Percentiles rank a stretch among this genome's conserved stretches.
phyloP scores from a whole-genome alignment of 2,888 invertebrate genomes.

The Agonum fuliginosum region DNA sequence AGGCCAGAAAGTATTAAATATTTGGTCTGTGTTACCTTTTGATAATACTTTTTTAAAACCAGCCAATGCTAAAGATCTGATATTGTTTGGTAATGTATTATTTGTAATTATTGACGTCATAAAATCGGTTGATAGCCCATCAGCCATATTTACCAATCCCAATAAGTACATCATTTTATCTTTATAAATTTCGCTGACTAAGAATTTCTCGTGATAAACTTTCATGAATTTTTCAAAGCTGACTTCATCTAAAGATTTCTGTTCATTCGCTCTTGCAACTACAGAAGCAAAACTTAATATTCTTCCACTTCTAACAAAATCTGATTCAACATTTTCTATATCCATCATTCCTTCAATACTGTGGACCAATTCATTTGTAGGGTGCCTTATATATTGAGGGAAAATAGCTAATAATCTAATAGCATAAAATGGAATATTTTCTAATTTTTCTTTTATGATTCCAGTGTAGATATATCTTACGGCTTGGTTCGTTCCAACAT shows the following conservation, averaged over 20 bases:
- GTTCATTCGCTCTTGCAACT: neutral
- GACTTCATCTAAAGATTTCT: neutral
- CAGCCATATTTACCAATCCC: conserved; percentile 2
- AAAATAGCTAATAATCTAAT: neutral
- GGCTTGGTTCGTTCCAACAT: neutral
- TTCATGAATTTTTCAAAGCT: neutral
- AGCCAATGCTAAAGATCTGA: conserved; percentile 27
- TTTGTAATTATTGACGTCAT: neutral
- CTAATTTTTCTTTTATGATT: neutral
- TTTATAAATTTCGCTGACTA: neutral
- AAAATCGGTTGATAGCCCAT: neutral
- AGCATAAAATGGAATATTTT: neutral
- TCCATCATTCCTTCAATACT: neutral
- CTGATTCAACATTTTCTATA: neutral
- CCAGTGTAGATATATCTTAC: neutral
- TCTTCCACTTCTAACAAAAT: neutral
- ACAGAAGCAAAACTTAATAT: conserved; percentile 4
- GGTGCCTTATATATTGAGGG: neutral
- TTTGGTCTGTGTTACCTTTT: conserved; percentile 67
- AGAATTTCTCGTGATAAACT: neutral
- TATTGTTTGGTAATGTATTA: neutral
- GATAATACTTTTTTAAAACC: conserved; percentile 18
- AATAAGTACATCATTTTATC: conserved; percentile 17
- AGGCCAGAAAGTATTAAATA: conserved; percentile 79
- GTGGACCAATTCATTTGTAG: neutral